Evolutionary conservation across 1,140 invertebrate genomes (phyloP).

Genomic region (Nephotettix cincticeps): DNA sequence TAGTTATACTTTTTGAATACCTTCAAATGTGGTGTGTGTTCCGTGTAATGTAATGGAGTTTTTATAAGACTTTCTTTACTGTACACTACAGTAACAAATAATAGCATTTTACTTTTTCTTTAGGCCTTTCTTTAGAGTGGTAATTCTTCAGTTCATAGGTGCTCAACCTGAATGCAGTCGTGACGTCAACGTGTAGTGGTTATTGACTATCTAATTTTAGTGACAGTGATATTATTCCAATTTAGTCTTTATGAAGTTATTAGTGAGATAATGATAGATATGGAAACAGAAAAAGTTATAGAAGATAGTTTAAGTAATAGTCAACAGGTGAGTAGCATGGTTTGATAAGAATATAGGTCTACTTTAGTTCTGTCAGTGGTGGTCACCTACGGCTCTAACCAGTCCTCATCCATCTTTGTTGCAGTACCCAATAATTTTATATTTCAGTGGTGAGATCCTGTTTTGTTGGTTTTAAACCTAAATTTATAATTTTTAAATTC

Average conservation of each 20-base stretch:
- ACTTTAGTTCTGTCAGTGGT: neutral
- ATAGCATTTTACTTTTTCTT: no score
- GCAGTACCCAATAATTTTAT: slow-evolving; percentile 1
- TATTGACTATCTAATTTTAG: slow-evolving; percentile 29
- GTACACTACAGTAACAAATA: no score
- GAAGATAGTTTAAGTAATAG: slow-evolving; percentile 59
- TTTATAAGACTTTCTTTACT: no score
- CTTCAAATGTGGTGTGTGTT: no score
- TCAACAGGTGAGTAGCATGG: slow-evolving; percentile 41
- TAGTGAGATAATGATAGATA: slow-evolving; percentile 56
- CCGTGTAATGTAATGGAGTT: no score
- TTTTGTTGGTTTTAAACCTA: no score
- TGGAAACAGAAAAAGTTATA: slow-evolving; percentile 65
- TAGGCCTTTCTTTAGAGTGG: no score
- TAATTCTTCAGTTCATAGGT: neutral
- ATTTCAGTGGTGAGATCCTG: neutral
- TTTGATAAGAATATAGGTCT: neutral
- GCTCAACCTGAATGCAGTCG: neutral
- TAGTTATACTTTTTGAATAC: no score
- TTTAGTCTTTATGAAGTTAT: slow-evolving; percentile 32
- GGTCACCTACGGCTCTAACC: neutral
- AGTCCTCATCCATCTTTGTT: neutral
- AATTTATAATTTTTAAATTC: no score
- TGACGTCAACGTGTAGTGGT: slow-evolving; percentile 12
- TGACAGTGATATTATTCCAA: slow-evolving; percentile 27